Percentiles rank a stretch among this genome's conserved stretches.
These are phyloP conservation scores for Yponomeuta sedellus DNA, from an alignment of 2,888 invertebrate genomes.

Conservation along the genomic window DNA sequence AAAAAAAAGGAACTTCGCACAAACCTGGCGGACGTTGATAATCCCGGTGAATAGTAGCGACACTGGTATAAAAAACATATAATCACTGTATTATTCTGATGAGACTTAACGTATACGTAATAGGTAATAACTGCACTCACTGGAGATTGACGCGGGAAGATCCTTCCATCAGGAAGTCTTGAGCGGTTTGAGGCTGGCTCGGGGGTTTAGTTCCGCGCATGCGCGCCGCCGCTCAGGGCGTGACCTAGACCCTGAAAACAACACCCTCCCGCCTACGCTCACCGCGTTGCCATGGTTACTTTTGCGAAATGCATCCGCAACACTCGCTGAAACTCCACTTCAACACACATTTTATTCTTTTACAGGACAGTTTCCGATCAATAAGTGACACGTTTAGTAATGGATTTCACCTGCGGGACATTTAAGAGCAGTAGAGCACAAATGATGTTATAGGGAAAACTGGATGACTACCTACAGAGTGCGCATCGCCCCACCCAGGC, in stretches of 20 bases:
- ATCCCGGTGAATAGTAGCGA: background rate
- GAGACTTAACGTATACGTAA: background rate
- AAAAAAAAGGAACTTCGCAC: background rate
- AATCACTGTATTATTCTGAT: background rate
- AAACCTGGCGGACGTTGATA: background rate
- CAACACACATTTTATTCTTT: background rate
- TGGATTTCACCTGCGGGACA: background rate
- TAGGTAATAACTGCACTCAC: background rate
- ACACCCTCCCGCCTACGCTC: conserved; percentile 65
- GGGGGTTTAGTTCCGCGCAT: conserved; percentile 49
- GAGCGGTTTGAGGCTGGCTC: conserved; percentile 38
- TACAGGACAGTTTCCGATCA: background rate
- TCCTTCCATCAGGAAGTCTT: conserved; percentile 46
- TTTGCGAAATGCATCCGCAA: conserved; percentile 29
- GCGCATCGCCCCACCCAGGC: conserved; percentile 51
- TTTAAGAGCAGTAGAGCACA: background rate
- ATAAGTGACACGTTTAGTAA: background rate
- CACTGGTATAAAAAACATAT: background rate
- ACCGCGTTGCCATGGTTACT: conserved; percentile 55
- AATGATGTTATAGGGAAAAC: conserved; percentile 39
- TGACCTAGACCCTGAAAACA: conserved; percentile 76
- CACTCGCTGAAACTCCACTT: conserved; percentile 22
- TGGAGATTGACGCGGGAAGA: conserved; percentile 21
- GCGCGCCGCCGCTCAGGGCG: conserved; percentile 60
- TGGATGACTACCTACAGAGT: conserved; percentile 38